phyloP scores from a whole-genome alignment of 2,113 vertebrate species.

The Cromileptes altivelis region DNA sequence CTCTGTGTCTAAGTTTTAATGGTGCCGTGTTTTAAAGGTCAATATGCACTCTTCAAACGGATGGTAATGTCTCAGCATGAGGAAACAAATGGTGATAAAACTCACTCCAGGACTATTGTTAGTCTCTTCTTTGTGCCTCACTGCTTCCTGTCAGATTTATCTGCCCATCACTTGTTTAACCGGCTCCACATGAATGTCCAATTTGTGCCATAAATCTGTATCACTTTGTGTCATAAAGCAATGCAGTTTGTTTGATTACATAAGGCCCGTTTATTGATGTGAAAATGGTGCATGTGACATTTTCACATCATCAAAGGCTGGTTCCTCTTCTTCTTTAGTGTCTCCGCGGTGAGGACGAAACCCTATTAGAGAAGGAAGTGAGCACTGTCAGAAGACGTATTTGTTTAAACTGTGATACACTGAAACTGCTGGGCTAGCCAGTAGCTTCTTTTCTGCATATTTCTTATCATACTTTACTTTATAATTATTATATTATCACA shows the following conservation, averaged over 20 bases:
- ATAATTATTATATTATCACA: no score
- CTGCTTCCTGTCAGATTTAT: slow-evolving; percentile 3
- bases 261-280: background rate
- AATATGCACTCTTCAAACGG: background rate
- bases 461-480: no score
- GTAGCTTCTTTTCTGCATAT: background rate
- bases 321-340: slow-evolving; percentile 18
- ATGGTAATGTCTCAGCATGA: background rate
- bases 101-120: background rate
- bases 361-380: background rate
- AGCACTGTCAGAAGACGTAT: background rate
- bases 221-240: background rate
- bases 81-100: slow-evolving; percentile 2
- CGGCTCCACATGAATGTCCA: background rate
- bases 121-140: background rate
- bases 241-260: background rate
- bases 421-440: background rate
- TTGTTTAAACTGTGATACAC: background rate
- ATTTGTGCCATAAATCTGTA: background rate
- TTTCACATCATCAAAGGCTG: slow-evolving; percentile 6
- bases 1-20: background rate
- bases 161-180: background rate
- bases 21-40: slow-evolving; percentile 9
- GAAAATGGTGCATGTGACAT: slow-evolving; percentile 6
- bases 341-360: background rate